A percentile compares a stretch with the other conserved stretches of the same genome.
phyloP scores from a whole-genome alignment of 2,888 invertebrate species.

The Lepas anatifera region DNA sequence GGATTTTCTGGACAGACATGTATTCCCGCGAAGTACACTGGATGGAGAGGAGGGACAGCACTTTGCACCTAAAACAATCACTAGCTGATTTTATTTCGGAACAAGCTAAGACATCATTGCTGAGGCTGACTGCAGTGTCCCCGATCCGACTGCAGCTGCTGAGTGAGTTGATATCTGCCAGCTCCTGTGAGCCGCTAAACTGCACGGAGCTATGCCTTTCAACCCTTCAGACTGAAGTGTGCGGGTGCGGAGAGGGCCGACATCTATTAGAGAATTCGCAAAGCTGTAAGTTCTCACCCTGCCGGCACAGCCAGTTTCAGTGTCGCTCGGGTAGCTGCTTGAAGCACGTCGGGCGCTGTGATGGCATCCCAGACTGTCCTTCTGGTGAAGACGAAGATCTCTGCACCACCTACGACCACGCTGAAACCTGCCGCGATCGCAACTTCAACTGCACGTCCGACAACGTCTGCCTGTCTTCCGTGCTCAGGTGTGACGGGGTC shows the following conservation, averaged over 20 bases:
- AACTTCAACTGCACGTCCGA: neutral
- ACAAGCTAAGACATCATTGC: neutral
- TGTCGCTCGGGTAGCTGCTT: neutral
- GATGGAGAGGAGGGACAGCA: neutral
- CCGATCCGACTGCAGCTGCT: neutral
- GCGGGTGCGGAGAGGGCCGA: neutral
- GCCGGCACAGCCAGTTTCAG: neutral
- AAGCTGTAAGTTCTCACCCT: neutral
- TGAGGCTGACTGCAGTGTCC: neutral
- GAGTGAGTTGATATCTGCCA: neutral
- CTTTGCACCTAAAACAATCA: neutral
- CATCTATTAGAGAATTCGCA: neutral
- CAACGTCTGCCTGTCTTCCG: neutral
- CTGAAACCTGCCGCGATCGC: neutral
- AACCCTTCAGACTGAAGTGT: neutral
- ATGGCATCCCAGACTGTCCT: neutral
- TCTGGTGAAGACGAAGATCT: neutral
- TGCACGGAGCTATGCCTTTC: neutral
- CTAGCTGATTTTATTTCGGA: no score
- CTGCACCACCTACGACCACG: neutral
- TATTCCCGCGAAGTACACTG: neutral
- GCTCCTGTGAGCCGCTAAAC: neutral
- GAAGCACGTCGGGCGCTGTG: neutral
- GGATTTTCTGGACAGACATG: neutral
- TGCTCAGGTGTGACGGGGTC: neutral